Base-by-base conservation (phyloP, 2,888 invertebrate species). In the Ellobium chinense region DNA sequence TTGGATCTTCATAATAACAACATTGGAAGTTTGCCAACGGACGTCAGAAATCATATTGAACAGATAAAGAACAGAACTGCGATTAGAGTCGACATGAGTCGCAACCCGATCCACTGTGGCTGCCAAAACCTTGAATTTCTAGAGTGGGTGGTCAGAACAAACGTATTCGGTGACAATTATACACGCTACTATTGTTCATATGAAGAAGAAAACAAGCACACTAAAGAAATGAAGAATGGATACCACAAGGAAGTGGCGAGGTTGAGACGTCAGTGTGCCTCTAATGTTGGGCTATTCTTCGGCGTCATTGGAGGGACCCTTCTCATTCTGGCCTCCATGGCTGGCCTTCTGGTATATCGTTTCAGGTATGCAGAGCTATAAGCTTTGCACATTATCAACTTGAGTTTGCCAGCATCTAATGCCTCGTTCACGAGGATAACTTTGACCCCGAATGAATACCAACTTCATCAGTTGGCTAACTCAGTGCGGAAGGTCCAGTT, bases 61-160 rank as follows among this genome's bases (percentile, higher is more conserved):
- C 21, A 78, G 5, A 34, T 72, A 7, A 39, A 46, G 34, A 56
- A 4, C 2, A 29, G 63, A 18, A 60, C 68, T 5, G n/a, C n/a
- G n/a, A 60, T 81, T 1, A 58, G 31, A 4, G 60, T 83, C 9
- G 58, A 81, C 56, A 69, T 83, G 70, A 62, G 68, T 1, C 39
- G 37, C n/a, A 83, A 83, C 36, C 83, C 83, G 21, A 83, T 83
- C 7, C 9, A 24, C 29, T 83, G 83, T 66, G 74, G 58, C 29
- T 83, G 83, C 34, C 21, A 70, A 2, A 83, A 81, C 63, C 56
- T 83, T 12, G 78, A 78, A 14, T 83, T 83, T n/a, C 54, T 83
- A 24, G 58, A 63, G n/a, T 83, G 83, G 83, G 62, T 81, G 5
- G 39, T 70, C 14, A 46, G 74, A 7, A 73, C 58, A 21, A 69